Percentiles rank a stretch among this genome's conserved stretches.
Conservation (phyloP, 2,113 vertebrate species). For the Pituophis catenifer region DNA sequence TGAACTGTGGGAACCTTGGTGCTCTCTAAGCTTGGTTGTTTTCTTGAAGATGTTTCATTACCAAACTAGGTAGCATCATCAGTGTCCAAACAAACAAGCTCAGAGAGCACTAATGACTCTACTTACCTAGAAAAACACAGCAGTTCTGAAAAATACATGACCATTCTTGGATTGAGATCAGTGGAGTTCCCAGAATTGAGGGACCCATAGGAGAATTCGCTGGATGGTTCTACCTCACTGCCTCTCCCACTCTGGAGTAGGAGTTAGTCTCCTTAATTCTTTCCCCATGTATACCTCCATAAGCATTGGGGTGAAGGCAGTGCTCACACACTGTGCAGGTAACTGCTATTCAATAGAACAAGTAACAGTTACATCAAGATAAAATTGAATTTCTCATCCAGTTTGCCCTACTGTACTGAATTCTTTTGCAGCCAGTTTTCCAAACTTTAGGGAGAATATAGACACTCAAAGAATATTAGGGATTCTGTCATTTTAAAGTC, state of each 20-base stretch:
- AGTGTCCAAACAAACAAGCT: not conserved
- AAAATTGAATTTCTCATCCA: not conserved
- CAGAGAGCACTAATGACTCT: not conserved
- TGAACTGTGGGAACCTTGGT: not conserved
- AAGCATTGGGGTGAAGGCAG: not conserved
- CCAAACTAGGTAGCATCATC: not conserved
- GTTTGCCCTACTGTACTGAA: not conserved
- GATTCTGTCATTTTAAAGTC: not conserved
- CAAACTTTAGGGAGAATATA: not conserved
- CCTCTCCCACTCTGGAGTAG: not conserved
- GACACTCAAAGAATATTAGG: not conserved
- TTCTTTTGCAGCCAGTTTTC: not conserved
- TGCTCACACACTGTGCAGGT: not conserved
- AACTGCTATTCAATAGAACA: not conserved
- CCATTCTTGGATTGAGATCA: not conserved
- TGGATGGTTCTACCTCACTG: not conserved
- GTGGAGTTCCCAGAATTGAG: not conserved
- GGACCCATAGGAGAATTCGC: not conserved
- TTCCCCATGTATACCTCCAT: not conserved
- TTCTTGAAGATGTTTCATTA: not conserved
- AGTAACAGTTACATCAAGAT: not conserved
- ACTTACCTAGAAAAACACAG: not conserved
- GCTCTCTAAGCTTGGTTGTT: not conserved
- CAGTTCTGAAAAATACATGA: not conserved
- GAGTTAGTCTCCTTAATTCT: not conserved